These are phyloP conservation scores for Dynastes hyllus DNA, from an alignment of 2,888 invertebrate genomes.

Conservation along the genomic window DNA sequence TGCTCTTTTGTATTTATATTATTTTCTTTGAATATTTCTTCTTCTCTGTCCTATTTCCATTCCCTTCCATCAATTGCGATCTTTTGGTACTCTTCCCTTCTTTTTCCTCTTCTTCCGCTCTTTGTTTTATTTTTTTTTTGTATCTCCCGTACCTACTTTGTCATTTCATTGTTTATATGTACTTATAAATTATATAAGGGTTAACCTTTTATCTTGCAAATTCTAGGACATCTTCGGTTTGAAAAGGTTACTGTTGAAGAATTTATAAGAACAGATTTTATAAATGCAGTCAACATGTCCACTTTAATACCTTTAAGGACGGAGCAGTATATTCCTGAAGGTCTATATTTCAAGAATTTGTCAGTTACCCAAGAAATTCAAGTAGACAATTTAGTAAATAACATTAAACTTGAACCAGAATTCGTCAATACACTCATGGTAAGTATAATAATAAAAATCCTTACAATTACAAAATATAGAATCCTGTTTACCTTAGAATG, in stretches of 20 bases:
- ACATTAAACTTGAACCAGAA: constrained; percentile 69
- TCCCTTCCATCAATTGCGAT: too few species aligned
- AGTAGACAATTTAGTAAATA: constrained; percentile 69
- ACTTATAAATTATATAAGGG: too few species aligned
- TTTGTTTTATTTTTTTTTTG: too few species aligned
- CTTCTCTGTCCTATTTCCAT: too few species aligned
- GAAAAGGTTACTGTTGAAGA: constrained; percentile 69
- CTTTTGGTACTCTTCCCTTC: too few species aligned
- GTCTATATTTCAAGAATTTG: constrained; percentile 68
- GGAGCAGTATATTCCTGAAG: constrained; percentile 69
- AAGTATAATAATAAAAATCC: constrained; percentile 57
- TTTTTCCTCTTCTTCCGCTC: too few species aligned
- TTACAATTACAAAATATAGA: constrained; percentile 27
- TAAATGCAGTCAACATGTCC: constrained; percentile 72
- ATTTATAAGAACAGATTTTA: constrained; percentile 66
- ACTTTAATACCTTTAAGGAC: constrained; percentile 71
- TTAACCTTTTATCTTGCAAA: background rate
- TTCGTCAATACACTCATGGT: constrained; percentile 74
- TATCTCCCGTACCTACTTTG: too few species aligned
- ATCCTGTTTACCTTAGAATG: constrained; percentile 57
- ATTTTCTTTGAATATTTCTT: too few species aligned
- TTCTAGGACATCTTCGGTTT: constrained; percentile 70
- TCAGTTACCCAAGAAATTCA: constrained; percentile 61
- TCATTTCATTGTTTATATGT: too few species aligned
- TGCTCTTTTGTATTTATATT: too few species aligned